A percentile compares a stretch with the other conserved stretches of the same genome.
These are phyloP conservation scores for Hypanus sabinus DNA, from an alignment of 2,113 vertebrate genomes.

Conservation along the genomic window DNA sequence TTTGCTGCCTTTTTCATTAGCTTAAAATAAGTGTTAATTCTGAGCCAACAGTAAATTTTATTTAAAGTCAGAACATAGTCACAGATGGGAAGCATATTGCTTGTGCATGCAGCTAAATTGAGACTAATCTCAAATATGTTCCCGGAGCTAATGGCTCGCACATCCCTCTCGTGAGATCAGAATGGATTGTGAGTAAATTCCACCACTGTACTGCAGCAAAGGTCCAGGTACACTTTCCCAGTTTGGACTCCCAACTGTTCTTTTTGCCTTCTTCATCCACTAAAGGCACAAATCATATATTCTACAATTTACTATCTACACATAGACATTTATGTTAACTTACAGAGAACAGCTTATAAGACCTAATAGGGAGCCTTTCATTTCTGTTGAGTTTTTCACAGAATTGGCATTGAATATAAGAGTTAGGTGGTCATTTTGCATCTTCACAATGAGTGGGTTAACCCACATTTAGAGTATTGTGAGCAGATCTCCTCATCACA, in stretches of 20 bases:
- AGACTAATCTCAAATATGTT: background rate
- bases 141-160: background rate
- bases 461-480: no score
- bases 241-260: background rate
- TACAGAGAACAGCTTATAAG: background rate
- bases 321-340: background rate
- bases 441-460: no score
- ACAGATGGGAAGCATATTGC: background rate
- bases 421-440: no score
- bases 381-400: no score
- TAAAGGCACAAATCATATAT: background rate
- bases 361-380: no score
- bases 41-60: background rate
- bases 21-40: background rate
- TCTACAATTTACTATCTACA: background rate
- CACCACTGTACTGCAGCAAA: background rate
- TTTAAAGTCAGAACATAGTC: background rate
- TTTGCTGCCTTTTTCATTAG: background rate
- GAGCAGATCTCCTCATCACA: no score
- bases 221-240: background rate
- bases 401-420: no score
- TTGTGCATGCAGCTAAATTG: background rate
- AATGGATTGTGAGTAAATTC: background rate
- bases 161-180: background rate
- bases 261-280: background rate